Evolutionary conservation across 2,888 invertebrate genomes (phyloP).

Genomic region (Pristionchus entomophagus): DNA sequence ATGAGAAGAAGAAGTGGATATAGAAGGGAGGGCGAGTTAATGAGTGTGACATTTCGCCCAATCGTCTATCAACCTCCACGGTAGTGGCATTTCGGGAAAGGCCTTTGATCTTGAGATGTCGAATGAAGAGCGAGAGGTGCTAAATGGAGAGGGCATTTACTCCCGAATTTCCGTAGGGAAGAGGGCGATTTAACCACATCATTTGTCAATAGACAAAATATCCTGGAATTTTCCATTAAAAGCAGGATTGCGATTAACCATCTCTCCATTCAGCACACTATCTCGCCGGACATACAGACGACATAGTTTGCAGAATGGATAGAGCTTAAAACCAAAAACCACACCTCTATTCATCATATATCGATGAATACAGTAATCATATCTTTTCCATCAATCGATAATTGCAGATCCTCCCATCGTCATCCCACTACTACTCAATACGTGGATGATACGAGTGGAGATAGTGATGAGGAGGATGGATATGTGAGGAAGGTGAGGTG

Average conservation of each 20-base stretch:
- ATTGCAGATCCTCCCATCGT: neutral
- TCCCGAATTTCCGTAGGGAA: neutral
- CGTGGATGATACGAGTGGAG: slow-evolving; percentile 11
- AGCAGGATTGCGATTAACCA: too few species aligned
- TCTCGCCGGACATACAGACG: too few species aligned
- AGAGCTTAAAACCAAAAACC: too few species aligned
- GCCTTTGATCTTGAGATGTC: neutral
- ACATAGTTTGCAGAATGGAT: too few species aligned
- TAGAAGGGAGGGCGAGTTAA: neutral
- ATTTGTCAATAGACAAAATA: too few species aligned
- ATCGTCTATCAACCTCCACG: neutral
- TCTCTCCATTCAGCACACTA: too few species aligned
- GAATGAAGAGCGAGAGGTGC: too few species aligned
- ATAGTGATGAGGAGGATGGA: slow-evolving; percentile 10
- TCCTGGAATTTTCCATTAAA: too few species aligned
- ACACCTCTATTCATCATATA: too few species aligned
- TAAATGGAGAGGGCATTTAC: neutral
- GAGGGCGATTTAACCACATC: too few species aligned
- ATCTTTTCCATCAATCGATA: neutral
- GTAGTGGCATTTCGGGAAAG: neutral
- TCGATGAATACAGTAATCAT: too few species aligned
- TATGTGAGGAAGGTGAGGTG: slow-evolving; percentile 18
- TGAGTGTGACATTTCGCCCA: neutral
- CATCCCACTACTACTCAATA: neutral
- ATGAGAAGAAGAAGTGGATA: neutral